Evolutionary conservation across 2,113 vertebrate species (phyloP).

Genomic region (Mobula hypostoma): DNA sequence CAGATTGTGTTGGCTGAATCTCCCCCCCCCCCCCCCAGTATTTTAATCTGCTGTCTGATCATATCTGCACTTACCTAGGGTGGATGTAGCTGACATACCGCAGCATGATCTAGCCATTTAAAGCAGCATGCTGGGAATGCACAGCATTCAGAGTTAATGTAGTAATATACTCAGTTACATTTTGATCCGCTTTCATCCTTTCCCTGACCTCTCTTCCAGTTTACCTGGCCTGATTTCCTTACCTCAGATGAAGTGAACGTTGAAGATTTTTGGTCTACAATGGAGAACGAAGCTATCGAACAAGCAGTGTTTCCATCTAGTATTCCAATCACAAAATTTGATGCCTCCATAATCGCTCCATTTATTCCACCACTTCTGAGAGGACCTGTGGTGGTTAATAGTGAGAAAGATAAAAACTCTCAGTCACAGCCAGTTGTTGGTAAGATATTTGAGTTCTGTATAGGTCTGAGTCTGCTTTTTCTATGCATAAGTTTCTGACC

Average conservation of each 20-base stretch:
- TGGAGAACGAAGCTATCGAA: conserved; percentile 94
- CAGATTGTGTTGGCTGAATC: too few species aligned
- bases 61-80: too few species aligned
- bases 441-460: conserved; percentile 42
- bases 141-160: background rate
- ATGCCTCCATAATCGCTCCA: conserved; percentile 90
- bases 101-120: background rate
- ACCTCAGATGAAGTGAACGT: conserved; percentile 81
- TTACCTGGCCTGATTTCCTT: conserved; percentile 87
- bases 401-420: conserved; percentile 83
- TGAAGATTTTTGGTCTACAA: conserved; percentile 93
- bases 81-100: too few species aligned
- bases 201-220: conserved; percentile 54
- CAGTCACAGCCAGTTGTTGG: conserved; percentile 57
- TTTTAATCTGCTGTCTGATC: too few species aligned
- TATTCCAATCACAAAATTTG: conserved; percentile 87
- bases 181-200: background rate
- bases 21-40: too few species aligned
- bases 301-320: conserved; percentile 83
- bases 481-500: background rate
- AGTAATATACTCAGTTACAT: background rate
- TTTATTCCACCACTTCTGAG: conserved; percentile 93
- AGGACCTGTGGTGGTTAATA: conserved; percentile 77
- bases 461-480: background rate
- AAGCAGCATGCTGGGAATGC: background rate